Percentiles rank a stretch among this genome's conserved stretches.
phyloP scores from a whole-genome alignment of 1,140 invertebrate genomes.

The Neodiprion lecontei region DNA sequence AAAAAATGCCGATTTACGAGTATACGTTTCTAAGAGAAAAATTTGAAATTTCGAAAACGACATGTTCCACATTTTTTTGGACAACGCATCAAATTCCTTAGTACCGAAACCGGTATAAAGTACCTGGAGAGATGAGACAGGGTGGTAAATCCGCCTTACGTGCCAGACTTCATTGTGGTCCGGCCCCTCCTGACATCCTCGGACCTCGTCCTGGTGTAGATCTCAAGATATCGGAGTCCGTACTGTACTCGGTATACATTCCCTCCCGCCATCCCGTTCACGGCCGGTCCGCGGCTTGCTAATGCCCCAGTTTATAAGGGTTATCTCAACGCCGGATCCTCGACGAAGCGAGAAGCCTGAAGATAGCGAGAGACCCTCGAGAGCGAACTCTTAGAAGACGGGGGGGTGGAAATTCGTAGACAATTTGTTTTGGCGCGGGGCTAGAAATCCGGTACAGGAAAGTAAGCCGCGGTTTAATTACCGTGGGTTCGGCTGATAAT shows the following conservation, averaged over 20 bases:
- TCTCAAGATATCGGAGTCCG: conserved; percentile 36
- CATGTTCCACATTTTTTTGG: too few relatives aligned
- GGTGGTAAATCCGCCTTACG: conserved; percentile 43
- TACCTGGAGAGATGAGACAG: too few relatives aligned
- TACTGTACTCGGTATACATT: conserved; percentile 4
- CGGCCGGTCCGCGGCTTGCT: conserved; percentile 47
- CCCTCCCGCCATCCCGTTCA: conserved; percentile 5
- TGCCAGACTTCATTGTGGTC: conserved; percentile 44
- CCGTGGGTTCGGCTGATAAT: conserved; percentile 37
- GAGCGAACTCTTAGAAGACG: conserved; percentile 25
- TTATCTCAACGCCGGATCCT: conserved; percentile 42
- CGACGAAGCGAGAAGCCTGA: conserved; percentile 12
- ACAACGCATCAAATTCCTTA: too few relatives aligned
- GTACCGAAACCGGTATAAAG: too few relatives aligned
- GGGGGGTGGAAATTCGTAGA: too few relatives aligned
- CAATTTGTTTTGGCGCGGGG: neutral
- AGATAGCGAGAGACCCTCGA: conserved; percentile 35
- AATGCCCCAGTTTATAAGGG: conserved; percentile 60
- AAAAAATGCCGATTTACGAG: too few relatives aligned
- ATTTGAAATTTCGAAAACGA: too few relatives aligned
- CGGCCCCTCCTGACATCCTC: conserved; percentile 27
- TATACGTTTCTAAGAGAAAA: too few relatives aligned
- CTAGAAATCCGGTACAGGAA: neutral
- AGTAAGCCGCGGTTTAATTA: conserved; percentile 44
- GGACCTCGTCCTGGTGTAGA: conserved; percentile 41